These are phyloP conservation scores for Mimachlamys varia DNA, from an alignment of 2,888 invertebrate species.

Conservation along the genomic window DNA sequence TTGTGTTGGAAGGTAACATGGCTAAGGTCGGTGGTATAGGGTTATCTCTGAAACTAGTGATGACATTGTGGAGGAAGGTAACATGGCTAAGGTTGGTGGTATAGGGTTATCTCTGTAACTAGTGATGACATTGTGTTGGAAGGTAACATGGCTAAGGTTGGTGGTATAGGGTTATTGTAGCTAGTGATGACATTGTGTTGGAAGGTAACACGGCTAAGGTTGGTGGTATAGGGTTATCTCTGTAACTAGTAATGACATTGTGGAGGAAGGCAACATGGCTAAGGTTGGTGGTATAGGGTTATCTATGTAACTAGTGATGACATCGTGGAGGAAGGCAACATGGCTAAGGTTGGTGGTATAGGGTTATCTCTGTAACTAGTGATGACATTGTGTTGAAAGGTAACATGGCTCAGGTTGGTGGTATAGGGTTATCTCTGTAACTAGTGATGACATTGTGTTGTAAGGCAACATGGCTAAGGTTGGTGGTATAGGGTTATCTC, in stretches of 20 bases:
- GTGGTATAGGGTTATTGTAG: neutral
- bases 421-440: neutral
- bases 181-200: slow-evolving; percentile 69
- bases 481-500: neutral
- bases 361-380: slow-evolving; percentile 37
- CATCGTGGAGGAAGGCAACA: slow-evolving; percentile 74
- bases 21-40: slow-evolving; percentile 72
- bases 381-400: slow-evolving; percentile 73
- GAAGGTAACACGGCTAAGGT: slow-evolving; percentile 77
- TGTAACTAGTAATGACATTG: slow-evolving; percentile 62
- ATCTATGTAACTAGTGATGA: slow-evolving; percentile 48
- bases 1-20: slow-evolving; percentile 74
- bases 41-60: slow-evolving; percentile 41
- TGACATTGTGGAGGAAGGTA: slow-evolving; percentile 74
- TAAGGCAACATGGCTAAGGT: slow-evolving; percentile 77
- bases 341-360: slow-evolving; percentile 72
- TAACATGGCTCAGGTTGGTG: slow-evolving; percentile 74
- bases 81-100: slow-evolving; percentile 73
- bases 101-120: neutral
- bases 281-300: slow-evolving; percentile 70
- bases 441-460: slow-evolving; percentile 69
- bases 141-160: slow-evolving; percentile 77
- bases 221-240: neutral
- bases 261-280: slow-evolving; percentile 71
- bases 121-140: slow-evolving; percentile 70